Evolutionary conservation across 2,888 invertebrate species (phyloP).

Genomic region (Bellardia pandia): DNA sequence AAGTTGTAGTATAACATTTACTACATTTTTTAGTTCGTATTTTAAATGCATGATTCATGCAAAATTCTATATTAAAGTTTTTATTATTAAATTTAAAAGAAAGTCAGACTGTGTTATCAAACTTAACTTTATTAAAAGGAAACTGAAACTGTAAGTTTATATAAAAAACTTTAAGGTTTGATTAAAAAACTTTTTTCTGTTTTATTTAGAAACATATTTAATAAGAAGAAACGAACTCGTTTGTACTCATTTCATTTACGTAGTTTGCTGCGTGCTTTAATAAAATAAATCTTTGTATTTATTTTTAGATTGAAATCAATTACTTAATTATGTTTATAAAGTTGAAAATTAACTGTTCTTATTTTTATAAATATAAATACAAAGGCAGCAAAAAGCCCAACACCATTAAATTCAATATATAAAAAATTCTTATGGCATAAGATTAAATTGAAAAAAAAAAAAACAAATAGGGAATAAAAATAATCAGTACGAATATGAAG

Average conservation of each 20-base stretch:
- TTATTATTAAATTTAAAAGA: slow-evolving; percentile 44
- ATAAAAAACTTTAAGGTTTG: slow-evolving; percentile 11
- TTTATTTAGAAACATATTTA: too few relatives aligned
- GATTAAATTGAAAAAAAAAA: slow-evolving; percentile 9
- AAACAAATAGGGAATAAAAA: background rate
- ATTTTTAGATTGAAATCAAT: slow-evolving; percentile 51
- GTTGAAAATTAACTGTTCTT: slow-evolving; percentile 17
- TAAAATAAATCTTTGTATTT: slow-evolving; percentile 54
- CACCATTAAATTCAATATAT: background rate
- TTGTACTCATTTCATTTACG: too few relatives aligned
- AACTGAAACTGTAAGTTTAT: background rate
- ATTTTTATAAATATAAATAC: background rate
- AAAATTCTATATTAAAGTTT: slow-evolving; percentile 13
- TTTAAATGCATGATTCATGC: slow-evolving; percentile 49
- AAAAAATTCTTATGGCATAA: slow-evolving; percentile 3
- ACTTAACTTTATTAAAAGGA: slow-evolving; percentile 14
- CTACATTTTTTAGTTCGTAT: slow-evolving; percentile 1
- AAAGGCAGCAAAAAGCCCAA: background rate
- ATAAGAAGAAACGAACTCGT: too few relatives aligned
- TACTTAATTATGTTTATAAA: slow-evolving; percentile 42
- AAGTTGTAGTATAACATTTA: slow-evolving; percentile 27
- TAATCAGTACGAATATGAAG: background rate
- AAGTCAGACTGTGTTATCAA: slow-evolving; percentile 31
- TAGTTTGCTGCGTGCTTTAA: slow-evolving; percentile 25
- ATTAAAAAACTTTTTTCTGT: background rate